Evolutionary conservation across 2,113 vertebrate genomes (phyloP).

Genomic region (Nyctibius bracteatus): DNA sequence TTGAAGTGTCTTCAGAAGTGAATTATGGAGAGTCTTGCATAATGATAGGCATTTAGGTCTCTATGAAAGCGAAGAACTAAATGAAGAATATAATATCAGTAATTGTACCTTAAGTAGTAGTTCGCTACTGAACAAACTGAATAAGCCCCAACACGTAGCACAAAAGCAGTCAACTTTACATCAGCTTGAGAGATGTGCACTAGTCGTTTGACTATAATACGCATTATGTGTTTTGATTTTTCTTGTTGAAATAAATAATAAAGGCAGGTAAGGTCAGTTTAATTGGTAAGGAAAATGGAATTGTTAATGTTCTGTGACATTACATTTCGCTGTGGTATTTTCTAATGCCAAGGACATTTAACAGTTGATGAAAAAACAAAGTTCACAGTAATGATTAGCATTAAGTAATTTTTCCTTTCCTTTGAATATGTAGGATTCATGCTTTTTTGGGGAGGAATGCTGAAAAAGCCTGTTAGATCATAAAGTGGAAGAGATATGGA

Average conservation of each 20-base stretch:
- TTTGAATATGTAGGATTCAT: constrained; percentile 10
- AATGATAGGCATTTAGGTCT: background rate
- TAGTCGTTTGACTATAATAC: background rate
- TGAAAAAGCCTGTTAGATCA: constrained; percentile 56
- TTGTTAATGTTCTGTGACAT: constrained; percentile 25
- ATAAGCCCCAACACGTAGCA: background rate
- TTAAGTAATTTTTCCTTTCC: background rate
- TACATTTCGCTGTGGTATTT: constrained; percentile 21
- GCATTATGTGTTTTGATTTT: background rate
- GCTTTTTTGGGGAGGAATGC: constrained; percentile 47
- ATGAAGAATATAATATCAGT: background rate
- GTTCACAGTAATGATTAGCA: background rate
- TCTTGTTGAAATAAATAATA: background rate
- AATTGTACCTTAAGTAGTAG: background rate
- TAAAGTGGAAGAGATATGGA: constrained; percentile 31
- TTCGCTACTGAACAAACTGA: background rate
- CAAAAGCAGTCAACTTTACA: background rate
- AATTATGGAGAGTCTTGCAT: background rate
- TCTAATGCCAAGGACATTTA: constrained; percentile 2
- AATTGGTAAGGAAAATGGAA: background rate
- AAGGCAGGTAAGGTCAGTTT: background rate
- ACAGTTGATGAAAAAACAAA: constrained; percentile 9
- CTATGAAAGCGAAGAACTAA: background rate
- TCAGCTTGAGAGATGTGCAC: background rate
- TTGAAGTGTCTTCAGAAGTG: background rate